Percentiles rank a stretch among this genome's conserved stretches.
Evolutionary conservation across 92 coral and sea anemone genomes (phyloP).

Genomic region (Epizoanthus illoricatus): DNA sequence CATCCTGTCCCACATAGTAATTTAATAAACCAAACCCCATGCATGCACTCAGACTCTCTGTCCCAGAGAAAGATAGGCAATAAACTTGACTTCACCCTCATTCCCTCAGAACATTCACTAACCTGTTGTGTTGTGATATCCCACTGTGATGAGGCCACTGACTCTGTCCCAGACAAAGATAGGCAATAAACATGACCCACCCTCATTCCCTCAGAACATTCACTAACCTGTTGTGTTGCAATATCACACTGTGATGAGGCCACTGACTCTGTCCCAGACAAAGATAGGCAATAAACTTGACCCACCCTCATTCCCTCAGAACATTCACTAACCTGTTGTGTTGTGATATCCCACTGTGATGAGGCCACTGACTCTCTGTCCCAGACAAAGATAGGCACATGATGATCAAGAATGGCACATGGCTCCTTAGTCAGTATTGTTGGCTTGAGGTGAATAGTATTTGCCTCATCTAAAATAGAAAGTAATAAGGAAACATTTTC

Average conservation of each 20-base stretch:
- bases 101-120: too few species aligned
- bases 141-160: conserved; percentile 72
- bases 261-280: conserved; percentile 48
- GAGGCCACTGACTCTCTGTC: conserved; percentile 68
- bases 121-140: conserved; percentile 29
- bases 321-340: conserved; percentile 67
- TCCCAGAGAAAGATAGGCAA: conserved; percentile 92
- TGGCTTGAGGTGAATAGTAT: conserved; percentile 85
- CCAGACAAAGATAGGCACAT: conserved; percentile 96
- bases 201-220: too few species aligned
- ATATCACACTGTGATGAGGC: conserved; percentile 83
- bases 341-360: conserved; percentile 92
- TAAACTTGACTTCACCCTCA: neutral
- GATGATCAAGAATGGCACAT: conserved; percentile 75
- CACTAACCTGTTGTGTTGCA: conserved; percentile 81
- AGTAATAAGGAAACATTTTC: too few species aligned
- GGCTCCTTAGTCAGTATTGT: conserved; percentile 62
- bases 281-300: conserved; percentile 71
- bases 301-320: too few species aligned
- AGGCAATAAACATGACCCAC: conserved; percentile 43
- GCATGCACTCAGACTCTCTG: conserved; percentile 14
- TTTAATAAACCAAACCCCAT: too few species aligned
- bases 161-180: conserved; percentile 86
- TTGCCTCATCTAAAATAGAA: conserved; percentile 76
- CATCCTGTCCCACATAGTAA: too few species aligned